Conservation (phyloP, 2,113 vertebrate genomes). For the Origma solitaria region DNA sequence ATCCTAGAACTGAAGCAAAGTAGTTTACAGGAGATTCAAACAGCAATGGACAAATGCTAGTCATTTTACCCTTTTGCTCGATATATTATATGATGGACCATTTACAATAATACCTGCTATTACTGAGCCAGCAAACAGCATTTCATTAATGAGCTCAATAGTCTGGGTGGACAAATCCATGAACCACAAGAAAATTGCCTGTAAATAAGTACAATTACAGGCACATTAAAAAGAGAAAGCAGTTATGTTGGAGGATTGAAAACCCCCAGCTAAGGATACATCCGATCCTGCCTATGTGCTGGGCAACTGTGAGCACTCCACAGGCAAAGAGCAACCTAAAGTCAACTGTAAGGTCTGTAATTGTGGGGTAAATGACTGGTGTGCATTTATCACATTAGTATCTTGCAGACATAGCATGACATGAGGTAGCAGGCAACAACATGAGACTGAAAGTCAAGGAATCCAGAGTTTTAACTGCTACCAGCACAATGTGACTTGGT, state of each 20-base stretch:
- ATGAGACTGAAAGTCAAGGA: not conserved
- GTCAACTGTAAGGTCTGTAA: not conserved
- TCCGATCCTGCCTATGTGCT: not conserved
- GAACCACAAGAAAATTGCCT: not conserved
- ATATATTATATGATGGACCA: not conserved
- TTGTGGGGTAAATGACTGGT: not conserved
- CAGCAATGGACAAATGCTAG: not conserved
- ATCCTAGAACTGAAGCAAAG: not conserved
- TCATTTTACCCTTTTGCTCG: not conserved
- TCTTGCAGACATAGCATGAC: not conserved
- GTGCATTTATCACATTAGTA: not conserved
- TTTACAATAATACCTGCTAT: not conserved
- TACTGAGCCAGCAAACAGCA: slow-evolving; percentile 11
- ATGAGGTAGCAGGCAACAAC: not conserved
- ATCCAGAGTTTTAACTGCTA: not conserved
- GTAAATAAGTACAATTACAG: slow-evolving; percentile 41
- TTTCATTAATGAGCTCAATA: slow-evolving; percentile 20
- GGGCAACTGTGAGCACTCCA: not conserved
- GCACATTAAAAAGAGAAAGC: not conserved
- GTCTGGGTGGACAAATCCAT: not conserved
- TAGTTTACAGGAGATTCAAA: slow-evolving; percentile 8
- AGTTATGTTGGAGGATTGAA: not conserved
- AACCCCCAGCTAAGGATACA: not conserved
- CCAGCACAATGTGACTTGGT: not conserved
- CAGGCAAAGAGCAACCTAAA: not conserved